Percentiles rank a stretch among this genome's conserved stretches.
phyloP scores from a whole-genome alignment of 1,140 invertebrate species.

The Tyrophagus putrescentiae region DNA sequence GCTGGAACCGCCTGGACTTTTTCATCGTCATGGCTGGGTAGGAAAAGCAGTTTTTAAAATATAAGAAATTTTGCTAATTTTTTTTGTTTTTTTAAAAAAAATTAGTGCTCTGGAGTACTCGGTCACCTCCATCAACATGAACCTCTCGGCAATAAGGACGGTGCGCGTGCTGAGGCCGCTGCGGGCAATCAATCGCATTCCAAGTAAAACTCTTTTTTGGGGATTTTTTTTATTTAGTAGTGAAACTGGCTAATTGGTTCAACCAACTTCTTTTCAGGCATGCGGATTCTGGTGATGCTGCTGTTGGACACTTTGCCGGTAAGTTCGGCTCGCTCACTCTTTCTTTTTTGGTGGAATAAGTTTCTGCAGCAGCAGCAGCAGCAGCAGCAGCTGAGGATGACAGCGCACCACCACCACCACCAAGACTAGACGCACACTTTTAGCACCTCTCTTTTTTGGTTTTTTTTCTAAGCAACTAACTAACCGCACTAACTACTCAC shows the following conservation, averaged over 20 bases:
- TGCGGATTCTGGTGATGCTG: constrained; percentile 94
- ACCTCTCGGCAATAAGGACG: constrained; percentile 91
- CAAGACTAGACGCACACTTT: no score
- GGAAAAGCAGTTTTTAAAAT: constrained; percentile 30
- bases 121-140: constrained; percentile 89
- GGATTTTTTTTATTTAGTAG: neutral
- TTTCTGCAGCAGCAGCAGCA: no score
- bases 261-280: constrained; percentile 49
- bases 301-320: constrained; percentile 87
- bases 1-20: constrained; percentile 95
- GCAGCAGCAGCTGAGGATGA: no score
- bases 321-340: neutral
- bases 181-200: constrained; percentile 96
- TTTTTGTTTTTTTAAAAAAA: neutral
- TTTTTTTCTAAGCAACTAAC: no score
- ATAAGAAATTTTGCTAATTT: neutral
- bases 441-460: neutral
- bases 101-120: constrained; percentile 78
- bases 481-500: no score
- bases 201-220: constrained; percentile 53
- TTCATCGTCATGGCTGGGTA: constrained; percentile 95
- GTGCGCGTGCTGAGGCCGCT: constrained; percentile 89
- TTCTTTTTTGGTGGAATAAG: no score
- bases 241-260: neutral
- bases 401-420: no score